Conservation (phyloP, 1,140 invertebrate species). For the Euura saliciscinereae region DNA sequence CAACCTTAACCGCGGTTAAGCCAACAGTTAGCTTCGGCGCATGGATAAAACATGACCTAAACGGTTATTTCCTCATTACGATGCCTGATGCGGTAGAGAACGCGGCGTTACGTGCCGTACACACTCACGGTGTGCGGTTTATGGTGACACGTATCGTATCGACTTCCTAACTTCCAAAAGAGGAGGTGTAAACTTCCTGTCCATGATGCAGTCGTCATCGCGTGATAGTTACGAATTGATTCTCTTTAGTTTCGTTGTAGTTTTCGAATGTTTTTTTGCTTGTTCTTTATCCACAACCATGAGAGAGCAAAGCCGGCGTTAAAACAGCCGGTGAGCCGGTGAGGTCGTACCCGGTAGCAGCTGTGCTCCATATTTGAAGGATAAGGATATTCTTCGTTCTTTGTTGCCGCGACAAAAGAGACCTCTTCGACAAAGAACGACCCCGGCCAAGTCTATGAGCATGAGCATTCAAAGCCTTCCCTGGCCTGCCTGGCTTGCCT, state of each 20-base stretch:
- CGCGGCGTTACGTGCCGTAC: no score
- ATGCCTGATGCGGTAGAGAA: background rate
- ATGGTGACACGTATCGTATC: no score
- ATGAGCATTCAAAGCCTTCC: conserved; percentile 11
- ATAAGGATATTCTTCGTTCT: conserved; percentile 52
- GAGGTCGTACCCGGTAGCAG: conserved; percentile 29
- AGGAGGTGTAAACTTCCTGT: no score
- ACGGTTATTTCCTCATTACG: background rate
- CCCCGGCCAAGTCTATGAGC: conserved; percentile 23
- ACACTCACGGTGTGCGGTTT: no score
- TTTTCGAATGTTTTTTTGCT: no score
- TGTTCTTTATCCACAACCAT: no score
- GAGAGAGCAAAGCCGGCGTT: background rate
- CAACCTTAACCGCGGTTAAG: background rate
- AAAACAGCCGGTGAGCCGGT: background rate
- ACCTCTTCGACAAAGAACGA: conserved; percentile 47
- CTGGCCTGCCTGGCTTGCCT: background rate
- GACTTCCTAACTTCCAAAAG: background rate
- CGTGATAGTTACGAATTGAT: no score
- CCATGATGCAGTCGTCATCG: no score
- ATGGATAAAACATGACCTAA: background rate
- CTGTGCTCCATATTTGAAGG: conserved; percentile 57
- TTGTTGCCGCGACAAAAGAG: conserved; percentile 55
- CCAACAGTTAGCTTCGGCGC: background rate
- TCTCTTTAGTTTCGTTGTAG: no score